These are phyloP conservation scores for Sceloporus tristichus DNA, from an alignment of 2,113 vertebrate genomes.

Conservation along the genomic window DNA sequence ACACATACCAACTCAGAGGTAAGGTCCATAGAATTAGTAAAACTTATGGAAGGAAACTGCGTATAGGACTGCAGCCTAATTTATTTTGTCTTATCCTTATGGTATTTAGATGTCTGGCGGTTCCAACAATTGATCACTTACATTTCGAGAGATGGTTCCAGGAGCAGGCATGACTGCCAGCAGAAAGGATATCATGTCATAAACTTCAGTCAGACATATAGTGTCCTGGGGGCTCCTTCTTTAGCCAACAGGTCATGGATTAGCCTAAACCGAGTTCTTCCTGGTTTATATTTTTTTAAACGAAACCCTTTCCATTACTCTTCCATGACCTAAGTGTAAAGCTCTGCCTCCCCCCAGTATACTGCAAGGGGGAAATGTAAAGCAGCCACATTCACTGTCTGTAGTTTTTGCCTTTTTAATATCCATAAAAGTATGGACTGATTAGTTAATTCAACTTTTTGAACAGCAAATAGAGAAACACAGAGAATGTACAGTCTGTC, in stretches of 20 bases:
- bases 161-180: background rate
- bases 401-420: background rate
- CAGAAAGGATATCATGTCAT: background rate
- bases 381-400: background rate
- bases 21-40: background rate
- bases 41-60: background rate
- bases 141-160: no score
- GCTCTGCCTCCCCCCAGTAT: background rate
- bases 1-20: background rate
- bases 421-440: background rate
- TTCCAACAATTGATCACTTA: background rate
- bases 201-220: no score
- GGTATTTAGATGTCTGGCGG: background rate
- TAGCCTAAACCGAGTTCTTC: background rate
- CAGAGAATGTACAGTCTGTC: no score
- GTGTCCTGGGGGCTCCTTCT: background rate
- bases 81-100: background rate
- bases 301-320: background rate
- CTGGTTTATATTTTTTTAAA: no score
- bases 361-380: background rate
- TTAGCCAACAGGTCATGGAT: background rate
- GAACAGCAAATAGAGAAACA: background rate
- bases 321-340: background rate
- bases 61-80: background rate
- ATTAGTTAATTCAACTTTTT: background rate